A percentile compares a stretch with the other conserved stretches of the same genome.
Evolutionary conservation across 2,113 vertebrate genomes (phyloP).

Genomic region (Pristiophorus japonicus): DNA sequence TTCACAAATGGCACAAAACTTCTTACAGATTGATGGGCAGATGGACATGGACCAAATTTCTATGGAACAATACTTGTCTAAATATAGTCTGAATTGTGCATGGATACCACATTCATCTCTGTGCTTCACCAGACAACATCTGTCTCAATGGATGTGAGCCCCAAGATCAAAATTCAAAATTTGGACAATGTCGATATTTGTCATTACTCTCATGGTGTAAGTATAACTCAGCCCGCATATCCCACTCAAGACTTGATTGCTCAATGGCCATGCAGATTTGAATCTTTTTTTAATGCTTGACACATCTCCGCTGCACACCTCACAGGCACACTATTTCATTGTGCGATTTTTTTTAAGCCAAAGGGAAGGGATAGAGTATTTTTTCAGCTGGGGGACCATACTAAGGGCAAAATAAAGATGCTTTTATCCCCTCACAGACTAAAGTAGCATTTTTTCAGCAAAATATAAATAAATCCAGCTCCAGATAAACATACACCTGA

Average conservation of each 20-base stretch:
- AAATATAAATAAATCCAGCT: constrained; percentile 36
- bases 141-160: not conserved
- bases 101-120: not conserved
- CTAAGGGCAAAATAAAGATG: constrained; percentile 26
- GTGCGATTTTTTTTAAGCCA: not conserved
- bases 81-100: not conserved
- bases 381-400: constrained; percentile 24
- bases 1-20: not conserved
- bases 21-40: not conserved
- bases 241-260: not conserved
- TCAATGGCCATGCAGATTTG: not conserved
- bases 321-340: constrained; percentile 7
- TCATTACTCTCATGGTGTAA: not conserved
- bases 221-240: not conserved
- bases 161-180: not conserved
- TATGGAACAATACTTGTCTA: not conserved
- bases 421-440: constrained; percentile 26
- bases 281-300: not conserved
- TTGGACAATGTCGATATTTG: not conserved
- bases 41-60: not conserved
- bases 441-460: constrained; percentile 24
- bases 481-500: constrained; percentile 35
- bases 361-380: not conserved
- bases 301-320: not conserved
- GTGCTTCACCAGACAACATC: not conserved